These are phyloP conservation scores for Nyctereutes procyonoides DNA, from an alignment of 2,113 vertebrate species.

Conservation along the genomic window DNA sequence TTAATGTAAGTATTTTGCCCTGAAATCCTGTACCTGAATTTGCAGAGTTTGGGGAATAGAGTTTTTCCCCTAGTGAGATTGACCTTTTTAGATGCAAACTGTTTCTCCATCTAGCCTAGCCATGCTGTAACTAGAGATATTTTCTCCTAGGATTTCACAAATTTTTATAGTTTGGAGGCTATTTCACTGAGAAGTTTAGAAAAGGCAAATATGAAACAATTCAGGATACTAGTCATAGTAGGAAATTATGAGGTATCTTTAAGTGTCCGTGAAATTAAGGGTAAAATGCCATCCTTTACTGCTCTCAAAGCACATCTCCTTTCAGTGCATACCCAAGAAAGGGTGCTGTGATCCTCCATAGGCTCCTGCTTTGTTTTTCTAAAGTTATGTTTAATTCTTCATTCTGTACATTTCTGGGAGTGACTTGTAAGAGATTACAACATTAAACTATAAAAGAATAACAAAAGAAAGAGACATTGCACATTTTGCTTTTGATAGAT, in stretches of 20 bases:
- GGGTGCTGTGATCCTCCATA: neutral
- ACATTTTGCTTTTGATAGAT: neutral
- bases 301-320: neutral
- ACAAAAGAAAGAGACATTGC: neutral
- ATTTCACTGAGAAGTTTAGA: neutral
- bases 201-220: neutral
- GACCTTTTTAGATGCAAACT: neutral
- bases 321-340: neutral
- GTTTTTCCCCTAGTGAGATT: neutral
- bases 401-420: neutral
- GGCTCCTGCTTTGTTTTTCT: neutral
- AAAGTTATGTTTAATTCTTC: neutral
- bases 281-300: neutral
- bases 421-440: neutral
- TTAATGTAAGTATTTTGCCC: neutral
- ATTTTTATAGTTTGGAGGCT: neutral
- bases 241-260: neutral
- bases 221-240: neutral
- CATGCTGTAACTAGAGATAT: neutral
- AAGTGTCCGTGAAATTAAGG: neutral
- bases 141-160: conserved; percentile 3
- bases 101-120: neutral
- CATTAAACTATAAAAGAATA: neutral
- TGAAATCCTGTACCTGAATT: neutral
- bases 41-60: neutral